A percentile compares a stretch with the other conserved stretches of the same genome.
phyloP scores from a whole-genome alignment of 2,113 vertebrate genomes.

The Halichoeres trimaculatus region DNA sequence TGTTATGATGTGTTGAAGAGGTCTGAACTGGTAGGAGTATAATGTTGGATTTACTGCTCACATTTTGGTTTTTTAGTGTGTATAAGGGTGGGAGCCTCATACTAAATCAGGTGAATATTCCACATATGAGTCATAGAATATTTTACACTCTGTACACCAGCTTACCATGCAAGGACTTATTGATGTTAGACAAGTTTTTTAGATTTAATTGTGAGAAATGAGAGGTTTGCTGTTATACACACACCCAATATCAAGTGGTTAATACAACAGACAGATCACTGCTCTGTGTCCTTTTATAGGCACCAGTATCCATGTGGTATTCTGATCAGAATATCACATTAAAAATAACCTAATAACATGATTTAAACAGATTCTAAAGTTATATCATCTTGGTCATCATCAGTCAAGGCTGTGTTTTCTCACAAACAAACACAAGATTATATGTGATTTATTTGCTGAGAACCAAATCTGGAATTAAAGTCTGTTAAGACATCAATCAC shows the following conservation, averaged over 20 bases:
- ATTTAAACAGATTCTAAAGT: too few relatives aligned
- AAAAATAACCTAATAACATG: too few relatives aligned
- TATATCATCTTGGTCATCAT: not conserved
- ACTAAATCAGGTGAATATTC: not conserved
- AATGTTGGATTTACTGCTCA: not conserved
- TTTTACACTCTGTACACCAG: not conserved
- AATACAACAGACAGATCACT: not conserved
- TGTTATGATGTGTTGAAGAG: constrained; percentile 1
- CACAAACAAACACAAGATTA: constrained; percentile 13
- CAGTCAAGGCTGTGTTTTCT: not conserved
- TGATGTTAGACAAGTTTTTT: too few relatives aligned
- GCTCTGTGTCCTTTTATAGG: not conserved
- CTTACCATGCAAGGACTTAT: not conserved
- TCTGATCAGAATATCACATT: too few relatives aligned
- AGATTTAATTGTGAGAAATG: too few relatives aligned
- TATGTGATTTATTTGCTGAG: constrained; percentile 15
- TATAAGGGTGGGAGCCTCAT: not conserved
- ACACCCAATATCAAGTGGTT: too few relatives aligned
- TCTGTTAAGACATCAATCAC: constrained; percentile 6
- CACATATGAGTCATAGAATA: not conserved
- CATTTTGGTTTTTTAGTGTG: not conserved
- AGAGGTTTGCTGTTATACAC: too few relatives aligned
- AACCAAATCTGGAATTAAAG: constrained; percentile 27
- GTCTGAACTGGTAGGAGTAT: not conserved
- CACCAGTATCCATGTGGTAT: too few relatives aligned